Evolutionary conservation across 2,113 vertebrate genomes (phyloP), one percentile per base, ranked within the genome.

Genomic region (Smithornis capensis): DNA sequence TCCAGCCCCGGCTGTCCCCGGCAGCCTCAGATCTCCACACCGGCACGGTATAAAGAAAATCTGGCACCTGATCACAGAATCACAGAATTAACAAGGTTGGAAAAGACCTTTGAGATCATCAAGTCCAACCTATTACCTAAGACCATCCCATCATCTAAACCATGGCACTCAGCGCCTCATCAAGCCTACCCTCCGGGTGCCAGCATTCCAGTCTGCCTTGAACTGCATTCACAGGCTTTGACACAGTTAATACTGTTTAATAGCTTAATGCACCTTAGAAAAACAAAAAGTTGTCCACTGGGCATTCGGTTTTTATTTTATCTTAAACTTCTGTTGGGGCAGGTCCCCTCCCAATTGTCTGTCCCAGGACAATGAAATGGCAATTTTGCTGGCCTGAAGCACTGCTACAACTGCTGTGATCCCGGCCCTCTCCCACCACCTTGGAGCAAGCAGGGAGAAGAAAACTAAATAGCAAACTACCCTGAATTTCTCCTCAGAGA

Each of bases 181-280:
- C n/a, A n/a, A n/a, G n/a, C n/a, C n/a, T n/a, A n/a, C n/a, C n/a
- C 68, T 18, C 31, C 0, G 0, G 16, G 4, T 1, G 16, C 35
- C 44, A 27, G 0, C 64, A 11, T 4, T 25, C 7, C 52, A 0
- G 17, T 3, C 62, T 4, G 49, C 12, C 57, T 37, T 23, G 2
- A 49, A 1, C 29, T 4, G 3, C 0, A 5, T 4, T 8, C 45
- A 18, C 35, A 22, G 25, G 6, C 37, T 81, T 37, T 21, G 9
- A 16, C 2, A 29, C 15, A 3, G 9, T 7, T 31, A 18, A 10
- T 8, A 4, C 5, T 9, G 7, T 7, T 70, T 31, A n/a, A 42
- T 1, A 40, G 12, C 31, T 80, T 5, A 7, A 47, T 2, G 6
- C 14, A 10, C 8, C 8, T 40, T 6, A 37, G 21, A 52, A 38